These are phyloP conservation scores for Tanaodytes sp. DNA, from an alignment of 2,888 invertebrate species.

Conservation along the genomic window DNA sequence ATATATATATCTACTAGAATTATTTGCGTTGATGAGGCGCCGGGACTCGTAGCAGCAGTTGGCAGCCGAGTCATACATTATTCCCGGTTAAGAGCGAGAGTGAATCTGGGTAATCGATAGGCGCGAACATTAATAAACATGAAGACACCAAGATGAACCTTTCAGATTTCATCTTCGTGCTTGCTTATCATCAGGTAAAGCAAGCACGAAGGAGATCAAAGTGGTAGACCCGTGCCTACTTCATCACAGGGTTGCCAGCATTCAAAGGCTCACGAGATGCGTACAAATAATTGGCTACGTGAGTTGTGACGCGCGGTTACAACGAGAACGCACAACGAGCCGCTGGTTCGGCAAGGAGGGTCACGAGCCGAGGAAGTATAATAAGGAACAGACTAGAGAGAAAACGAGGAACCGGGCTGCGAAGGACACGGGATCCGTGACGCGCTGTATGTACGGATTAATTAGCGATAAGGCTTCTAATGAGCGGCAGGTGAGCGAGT, in stretches of 20 bases:
- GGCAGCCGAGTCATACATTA: constrained; percentile 65
- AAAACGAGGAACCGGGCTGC: constrained; percentile 60
- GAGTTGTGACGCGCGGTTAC: constrained; percentile 17
- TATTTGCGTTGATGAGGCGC: too few species aligned
- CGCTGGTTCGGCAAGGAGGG: constrained; percentile 57
- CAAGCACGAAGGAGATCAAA: constrained; percentile 41
- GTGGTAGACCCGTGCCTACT: neutral
- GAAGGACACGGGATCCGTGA: constrained; percentile 71
- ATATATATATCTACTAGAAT: too few species aligned
- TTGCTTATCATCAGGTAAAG: constrained; percentile 17
- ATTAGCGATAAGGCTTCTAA: constrained; percentile 73
- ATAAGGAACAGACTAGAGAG: constrained; percentile 52
- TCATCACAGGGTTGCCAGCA: too few species aligned
- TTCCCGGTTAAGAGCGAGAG: constrained; percentile 63
- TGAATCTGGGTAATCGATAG: constrained; percentile 66
- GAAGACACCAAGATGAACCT: constrained; percentile 58
- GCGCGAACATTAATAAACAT: constrained; percentile 69
- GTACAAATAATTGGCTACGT: constrained; percentile 35
- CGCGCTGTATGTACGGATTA: constrained; percentile 70
- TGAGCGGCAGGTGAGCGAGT: constrained; percentile 72
- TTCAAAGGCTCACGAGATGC: neutral
- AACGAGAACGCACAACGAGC: constrained; percentile 32
- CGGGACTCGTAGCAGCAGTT: too few species aligned
- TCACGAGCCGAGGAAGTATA: constrained; percentile 67
- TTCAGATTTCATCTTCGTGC: constrained; percentile 25